Evolutionary conservation across 2,797 vertebrate genomes (phyloP).

Genomic region (Corythornis leucogaster): DNA sequence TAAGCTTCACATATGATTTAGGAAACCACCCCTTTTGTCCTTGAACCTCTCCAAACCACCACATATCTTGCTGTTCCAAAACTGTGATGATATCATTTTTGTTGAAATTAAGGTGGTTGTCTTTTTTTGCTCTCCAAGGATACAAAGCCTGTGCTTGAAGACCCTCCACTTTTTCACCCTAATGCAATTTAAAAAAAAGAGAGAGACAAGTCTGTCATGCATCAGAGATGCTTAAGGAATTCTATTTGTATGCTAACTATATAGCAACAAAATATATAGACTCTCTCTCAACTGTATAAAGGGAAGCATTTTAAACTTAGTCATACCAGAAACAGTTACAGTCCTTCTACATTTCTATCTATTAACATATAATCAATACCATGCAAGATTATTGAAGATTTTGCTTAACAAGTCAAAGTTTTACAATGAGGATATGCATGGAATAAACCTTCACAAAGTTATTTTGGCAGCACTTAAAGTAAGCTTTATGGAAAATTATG

Average conservation of each 20-base stretch:
- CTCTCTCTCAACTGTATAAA: background rate
- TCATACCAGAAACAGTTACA: background rate
- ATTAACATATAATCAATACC: background rate
- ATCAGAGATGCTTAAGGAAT: background rate
- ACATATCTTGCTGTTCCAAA: constrained; percentile 99
- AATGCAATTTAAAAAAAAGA: background rate
- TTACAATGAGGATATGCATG: background rate
- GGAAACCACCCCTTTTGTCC: constrained; percentile 98
- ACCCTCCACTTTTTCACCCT: constrained; percentile 98
- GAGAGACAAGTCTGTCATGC: background rate
- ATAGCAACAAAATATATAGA: background rate
- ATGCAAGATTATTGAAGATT: background rate
- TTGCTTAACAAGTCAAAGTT: background rate
- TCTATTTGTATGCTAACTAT: background rate
- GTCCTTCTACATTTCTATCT: background rate
- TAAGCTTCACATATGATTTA: constrained; percentile 98
- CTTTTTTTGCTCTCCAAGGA: constrained; percentile 98
- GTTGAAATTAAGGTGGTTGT: constrained; percentile 99
- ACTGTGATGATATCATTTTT: constrained; percentile 97
- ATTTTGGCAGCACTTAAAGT: background rate
- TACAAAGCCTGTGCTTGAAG: constrained; percentile 97
- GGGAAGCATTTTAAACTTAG: background rate
- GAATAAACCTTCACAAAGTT: background rate
- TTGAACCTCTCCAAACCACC: constrained; percentile 99
- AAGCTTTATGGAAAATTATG: background rate